A percentile compares a stretch with the other conserved stretches of the same genome.
These are phyloP conservation scores for Falco concolor DNA, from an alignment of 2,797 vertebrate species.

Conservation along the genomic window DNA sequence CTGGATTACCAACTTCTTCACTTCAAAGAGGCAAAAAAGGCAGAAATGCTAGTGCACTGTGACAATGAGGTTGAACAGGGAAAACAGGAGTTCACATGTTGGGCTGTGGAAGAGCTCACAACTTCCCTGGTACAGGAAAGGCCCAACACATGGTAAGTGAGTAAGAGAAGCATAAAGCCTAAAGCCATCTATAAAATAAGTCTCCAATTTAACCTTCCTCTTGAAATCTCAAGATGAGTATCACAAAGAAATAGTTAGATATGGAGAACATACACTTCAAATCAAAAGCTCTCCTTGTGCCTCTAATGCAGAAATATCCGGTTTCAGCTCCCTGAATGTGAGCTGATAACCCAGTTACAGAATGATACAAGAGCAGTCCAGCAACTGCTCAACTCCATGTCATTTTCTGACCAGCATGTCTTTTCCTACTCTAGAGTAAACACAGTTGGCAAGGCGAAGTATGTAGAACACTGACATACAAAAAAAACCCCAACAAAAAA, in stretches of 20 bases:
- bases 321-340: neutral
- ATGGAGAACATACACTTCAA: neutral
- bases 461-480: neutral
- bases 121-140: neutral
- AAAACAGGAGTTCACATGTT: neutral
- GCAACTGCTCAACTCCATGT: neutral
- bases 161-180: neutral
- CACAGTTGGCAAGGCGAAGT: neutral
- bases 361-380: neutral
- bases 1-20: neutral
- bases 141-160: neutral
- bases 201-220: neutral
- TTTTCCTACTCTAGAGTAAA: neutral
- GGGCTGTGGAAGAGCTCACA: neutral
- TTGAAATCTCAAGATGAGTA: neutral
- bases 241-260: conserved; percentile 3
- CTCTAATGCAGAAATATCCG: neutral
- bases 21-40: neutral
- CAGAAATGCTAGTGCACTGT: neutral
- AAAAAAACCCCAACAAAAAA: neutral
- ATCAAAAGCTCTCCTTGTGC: neutral
- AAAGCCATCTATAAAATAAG: neutral
- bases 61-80: neutral
- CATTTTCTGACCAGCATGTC: neutral
- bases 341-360: neutral